phyloP scores from a whole-genome alignment of 2,113 vertebrate genomes.

The Grammomys dolichurus region DNA sequence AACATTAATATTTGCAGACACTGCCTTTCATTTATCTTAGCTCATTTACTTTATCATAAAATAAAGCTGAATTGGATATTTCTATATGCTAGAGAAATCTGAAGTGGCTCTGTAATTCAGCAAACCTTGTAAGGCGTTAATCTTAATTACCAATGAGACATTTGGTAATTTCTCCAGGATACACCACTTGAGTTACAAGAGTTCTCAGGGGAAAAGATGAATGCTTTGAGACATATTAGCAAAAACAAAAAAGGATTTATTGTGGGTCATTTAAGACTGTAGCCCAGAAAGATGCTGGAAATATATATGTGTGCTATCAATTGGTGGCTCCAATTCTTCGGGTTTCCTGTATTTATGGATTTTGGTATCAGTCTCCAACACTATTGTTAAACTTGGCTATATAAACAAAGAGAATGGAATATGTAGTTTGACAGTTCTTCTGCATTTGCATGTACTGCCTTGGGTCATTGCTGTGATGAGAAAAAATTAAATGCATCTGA shows the following conservation, averaged over 20 bases:
- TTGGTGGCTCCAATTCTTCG: background rate
- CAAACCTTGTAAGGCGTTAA: conserved; percentile 76
- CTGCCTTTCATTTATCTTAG: conserved; percentile 83
- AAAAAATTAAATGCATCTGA: background rate
- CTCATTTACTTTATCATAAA: conserved; percentile 88
- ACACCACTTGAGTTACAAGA: conserved; percentile 61
- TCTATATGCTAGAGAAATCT: conserved; percentile 80
- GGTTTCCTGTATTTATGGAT: background rate
- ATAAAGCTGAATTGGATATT: conserved; percentile 87
- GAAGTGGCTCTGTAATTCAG: conserved; percentile 78
- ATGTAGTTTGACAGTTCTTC: background rate
- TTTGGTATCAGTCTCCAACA: background rate
- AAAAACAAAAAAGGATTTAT: conserved; percentile 28
- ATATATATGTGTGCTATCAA: background rate
- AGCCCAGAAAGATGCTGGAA: background rate
- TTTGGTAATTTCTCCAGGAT: conserved; percentile 83
- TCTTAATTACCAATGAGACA: conserved; percentile 85
- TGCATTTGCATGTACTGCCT: background rate
- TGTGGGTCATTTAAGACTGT: background rate
- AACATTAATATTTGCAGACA: conserved; percentile 84
- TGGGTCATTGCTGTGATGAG: background rate
- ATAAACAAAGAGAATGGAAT: background rate
- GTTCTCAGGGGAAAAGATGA: conserved; percentile 77
- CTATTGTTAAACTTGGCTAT: background rate
- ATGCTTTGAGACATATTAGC: conserved; percentile 68